Evolutionary conservation across 2,888 invertebrate species (phyloP), one percentile per base, ranked within the genome.

Genomic region (Plagodis dolabraria): DNA sequence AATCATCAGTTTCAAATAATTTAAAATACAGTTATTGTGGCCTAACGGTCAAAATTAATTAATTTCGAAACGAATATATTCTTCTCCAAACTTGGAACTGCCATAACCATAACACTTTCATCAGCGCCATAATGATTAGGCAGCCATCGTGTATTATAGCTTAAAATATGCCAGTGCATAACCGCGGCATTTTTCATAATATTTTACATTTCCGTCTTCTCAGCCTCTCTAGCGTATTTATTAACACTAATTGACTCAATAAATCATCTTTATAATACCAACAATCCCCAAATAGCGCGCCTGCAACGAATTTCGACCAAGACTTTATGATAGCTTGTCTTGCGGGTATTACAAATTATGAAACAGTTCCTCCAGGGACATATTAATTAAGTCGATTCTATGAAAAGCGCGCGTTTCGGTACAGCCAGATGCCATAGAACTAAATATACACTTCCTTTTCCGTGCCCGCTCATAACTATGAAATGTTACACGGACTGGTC

Each of bases 361-460:
- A 84, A 87, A 85, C 80, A 65, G 74, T 83, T 78, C 71, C 82
- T 75, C 80, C 63, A 78, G 86, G 77, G 89, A 88, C 85, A 84
- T 78, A 80, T 86, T 91, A 91, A 91, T 92, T 90, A 89, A 86
- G 81, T 74, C 79, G 79, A 84, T 92, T 90, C 91, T 82, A 80
- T 89, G 89, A 89, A 91, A 87, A 80, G 80, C 80, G 70, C 43
- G 79, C 76, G 74, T 76, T 74, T 77, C 69, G 75, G 71, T 75
- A 76, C 78, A 76, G 79, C 85, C 92, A 92, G 92, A 92, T 92
- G 92, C 89, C 85, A 73, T 81, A 62, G 48, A 61, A 80, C 89
- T 87, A 90, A 89, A 92, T 90, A 92, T 91, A 91, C 74, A 89
- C 92, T 89, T 92, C 91, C 92, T 86, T 89, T 88, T 91, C 89